phyloP scores from a whole-genome alignment of 2,888 invertebrate genomes.

The Petrolisthes cinctipes region DNA sequence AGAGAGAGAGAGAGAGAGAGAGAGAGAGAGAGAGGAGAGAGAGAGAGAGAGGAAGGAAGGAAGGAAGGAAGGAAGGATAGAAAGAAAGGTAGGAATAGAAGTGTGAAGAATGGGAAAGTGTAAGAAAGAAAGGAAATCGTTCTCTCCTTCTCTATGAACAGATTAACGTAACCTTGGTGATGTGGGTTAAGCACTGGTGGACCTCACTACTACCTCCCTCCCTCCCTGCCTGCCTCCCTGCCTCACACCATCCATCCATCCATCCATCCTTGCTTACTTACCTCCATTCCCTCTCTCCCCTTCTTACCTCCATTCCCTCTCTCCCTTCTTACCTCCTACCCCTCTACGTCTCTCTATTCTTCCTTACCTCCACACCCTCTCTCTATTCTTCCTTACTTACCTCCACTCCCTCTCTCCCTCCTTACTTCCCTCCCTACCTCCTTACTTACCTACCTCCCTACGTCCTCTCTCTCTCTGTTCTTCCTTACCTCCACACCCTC shows the following conservation, averaged over 20 bases:
- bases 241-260: background rate
- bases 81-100: background rate
- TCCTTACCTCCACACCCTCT: background rate
- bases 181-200: constrained; percentile 11
- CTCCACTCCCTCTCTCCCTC: background rate
- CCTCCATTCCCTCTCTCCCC: background rate
- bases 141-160: background rate
- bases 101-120: background rate
- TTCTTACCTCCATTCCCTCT: background rate
- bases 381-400: background rate
- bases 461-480: background rate
- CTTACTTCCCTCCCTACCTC: background rate
- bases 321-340: background rate
- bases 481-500: background rate
- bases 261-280: background rate
- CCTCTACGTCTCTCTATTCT: background rate
- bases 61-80: background rate
- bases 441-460: background rate
- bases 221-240: background rate
- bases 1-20: constrained; percentile 18
- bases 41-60: background rate
- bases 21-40: background rate
- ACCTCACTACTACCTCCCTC: background rate
- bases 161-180: constrained; percentile 5
- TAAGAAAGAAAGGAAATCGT: background rate